Base-by-base conservation (phyloP, 2,113 vertebrate species). In the Piprites chloris region DNA sequence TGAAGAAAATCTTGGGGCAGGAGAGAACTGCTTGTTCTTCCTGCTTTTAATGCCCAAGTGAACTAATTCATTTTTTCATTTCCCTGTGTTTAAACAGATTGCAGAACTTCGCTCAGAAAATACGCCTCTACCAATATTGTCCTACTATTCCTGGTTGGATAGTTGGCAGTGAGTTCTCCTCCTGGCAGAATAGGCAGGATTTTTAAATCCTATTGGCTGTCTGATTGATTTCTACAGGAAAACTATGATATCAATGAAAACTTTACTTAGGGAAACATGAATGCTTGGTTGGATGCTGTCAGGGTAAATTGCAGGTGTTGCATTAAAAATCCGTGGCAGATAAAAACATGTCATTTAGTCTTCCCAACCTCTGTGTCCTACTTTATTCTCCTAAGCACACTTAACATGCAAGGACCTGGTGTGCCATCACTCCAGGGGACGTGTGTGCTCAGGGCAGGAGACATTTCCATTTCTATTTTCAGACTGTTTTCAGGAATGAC, bases 401-500 rank as follows among this genome's bases (percentile, higher is more conserved):
- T 90, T 83, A 49, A 33, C 24, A 35, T 50, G 27, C 82, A 39
- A 55, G 35, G 46, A 10, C 58, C 63, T 73, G 12, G 13, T 44
- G 74, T 90, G 88, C 82, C 63, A 58, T 88, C 82, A n/a, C 67
- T 73, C 56, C 39, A 23, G 55, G 77, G 47, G 77, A 67, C 5
- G n/a, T 50, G 66, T 0, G 2, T 80, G 79, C 78, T 89, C 59
- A 77, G 61, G 92, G 86, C 79, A 71, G 33, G 59, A 83, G 75
- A 39, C 47, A 35, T 73, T 89, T 77, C 61, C 59, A 50, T 86
- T 88, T 83, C 68, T 77, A 47, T 94, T 93, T 95, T 82, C 33
- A 77, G 81, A 59, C 27, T 88, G 68, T 80, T 93, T 87, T 87
- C 79, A 67, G 71, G 73, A 80, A 84, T 77, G 73, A 87, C 78